Evolutionary conservation across 35 echinoderm and acorn worm genomes (phyloP).

Genomic region (Patiria miniata): DNA sequence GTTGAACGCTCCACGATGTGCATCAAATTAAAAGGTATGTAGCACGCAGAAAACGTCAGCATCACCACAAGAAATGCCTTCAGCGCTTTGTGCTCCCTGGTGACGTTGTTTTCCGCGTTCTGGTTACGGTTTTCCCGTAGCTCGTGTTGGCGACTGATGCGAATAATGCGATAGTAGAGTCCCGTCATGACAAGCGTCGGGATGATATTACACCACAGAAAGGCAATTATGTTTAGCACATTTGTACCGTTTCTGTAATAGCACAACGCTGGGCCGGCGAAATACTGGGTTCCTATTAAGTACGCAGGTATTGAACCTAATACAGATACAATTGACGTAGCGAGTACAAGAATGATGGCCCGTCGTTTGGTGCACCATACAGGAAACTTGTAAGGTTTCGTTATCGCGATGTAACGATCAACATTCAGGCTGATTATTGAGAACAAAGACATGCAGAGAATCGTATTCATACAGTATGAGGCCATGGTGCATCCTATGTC

Average conservation of each 20-base stretch:
- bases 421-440: not conserved
- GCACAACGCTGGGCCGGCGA: not conserved
- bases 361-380: not conserved
- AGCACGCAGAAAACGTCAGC: not conserved
- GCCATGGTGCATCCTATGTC: not conserved
- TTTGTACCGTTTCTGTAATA: not conserved
- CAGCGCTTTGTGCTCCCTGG: not conserved
- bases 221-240: not conserved
- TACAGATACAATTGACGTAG: not conserved
- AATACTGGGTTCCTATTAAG: not conserved
- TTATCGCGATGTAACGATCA: not conserved
- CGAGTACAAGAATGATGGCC: not conserved
- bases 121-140: not conserved
- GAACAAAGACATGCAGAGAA: not conserved
- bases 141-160: not conserved
- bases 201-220: not conserved
- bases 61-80: not conserved
- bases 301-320: not conserved
- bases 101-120: not conserved
- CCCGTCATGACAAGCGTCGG: not conserved
- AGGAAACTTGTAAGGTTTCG: not conserved
- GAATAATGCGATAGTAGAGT: not conserved
- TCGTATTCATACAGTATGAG: no score
- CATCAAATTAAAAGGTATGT: not conserved
- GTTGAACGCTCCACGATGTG: no score